Conservation (phyloP, 2,888 invertebrate genomes). For the Acanthococcus lagerstroemiae region DNA sequence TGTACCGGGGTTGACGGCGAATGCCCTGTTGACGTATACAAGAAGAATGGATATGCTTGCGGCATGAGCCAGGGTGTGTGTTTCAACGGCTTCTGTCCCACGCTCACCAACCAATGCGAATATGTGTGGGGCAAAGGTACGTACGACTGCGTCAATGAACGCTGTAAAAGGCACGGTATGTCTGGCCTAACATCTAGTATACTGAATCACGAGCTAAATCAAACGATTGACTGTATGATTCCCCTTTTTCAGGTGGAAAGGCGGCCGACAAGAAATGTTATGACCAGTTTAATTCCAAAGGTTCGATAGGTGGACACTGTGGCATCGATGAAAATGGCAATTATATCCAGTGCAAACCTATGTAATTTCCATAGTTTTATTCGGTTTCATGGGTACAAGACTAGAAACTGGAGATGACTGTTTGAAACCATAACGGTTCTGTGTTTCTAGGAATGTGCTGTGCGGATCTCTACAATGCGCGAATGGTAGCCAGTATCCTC, state of each 20-base stretch:
- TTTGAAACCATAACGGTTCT: too few relatives aligned
- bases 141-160: slow-evolving; percentile 20
- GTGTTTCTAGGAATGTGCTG: slow-evolving; percentile 64
- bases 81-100: slow-evolving; percentile 85
- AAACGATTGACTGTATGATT: too few relatives aligned
- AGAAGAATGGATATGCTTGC: slow-evolving; percentile 88
- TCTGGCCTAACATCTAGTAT: too few relatives aligned
- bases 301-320: slow-evolving; percentile 91
- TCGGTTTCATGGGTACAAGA: too few relatives aligned
- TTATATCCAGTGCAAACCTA: slow-evolving; percentile 74
- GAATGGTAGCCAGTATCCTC: slow-evolving; percentile 71
- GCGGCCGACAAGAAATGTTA: slow-evolving; percentile 82
- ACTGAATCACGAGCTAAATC: too few relatives aligned
- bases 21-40: slow-evolving; percentile 80
- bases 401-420: too few relatives aligned
- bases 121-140: slow-evolving; percentile 80
- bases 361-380: slow-evolving; percentile 59
- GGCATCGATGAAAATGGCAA: slow-evolving; percentile 61
- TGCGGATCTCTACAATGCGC: slow-evolving; percentile 95
- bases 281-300: slow-evolving; percentile 90
- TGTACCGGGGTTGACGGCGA: slow-evolving; percentile 82
- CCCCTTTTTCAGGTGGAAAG: slow-evolving; percentile 54
- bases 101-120: slow-evolving; percentile 77
- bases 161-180: too few relatives aligned
- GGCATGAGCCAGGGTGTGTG: slow-evolving; percentile 59